A percentile compares a stretch with the other conserved stretches of the same genome.
These are phyloP conservation scores for Salvator merianae DNA, from an alignment of 2,113 vertebrate species.

Conservation along the genomic window DNA sequence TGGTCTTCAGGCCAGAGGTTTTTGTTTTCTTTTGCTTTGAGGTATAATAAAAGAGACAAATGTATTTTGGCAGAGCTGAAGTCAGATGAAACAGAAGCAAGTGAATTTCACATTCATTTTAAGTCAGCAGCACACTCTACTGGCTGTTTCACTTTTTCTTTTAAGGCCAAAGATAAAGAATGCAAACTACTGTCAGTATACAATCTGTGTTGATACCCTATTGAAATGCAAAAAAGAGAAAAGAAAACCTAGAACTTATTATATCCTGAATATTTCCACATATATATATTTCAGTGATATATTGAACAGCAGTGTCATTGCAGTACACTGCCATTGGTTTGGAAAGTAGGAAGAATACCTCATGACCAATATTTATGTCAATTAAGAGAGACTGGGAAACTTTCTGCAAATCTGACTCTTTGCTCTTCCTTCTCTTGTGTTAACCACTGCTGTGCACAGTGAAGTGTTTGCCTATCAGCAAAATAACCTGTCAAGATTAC, in stretches of 20 bases:
- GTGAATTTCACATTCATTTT: slow-evolving; percentile 28
- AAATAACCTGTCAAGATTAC: neutral
- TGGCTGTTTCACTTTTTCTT: slow-evolving; percentile 58
- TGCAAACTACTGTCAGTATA: neutral
- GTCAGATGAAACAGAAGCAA: slow-evolving; percentile 15
- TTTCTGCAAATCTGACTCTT: neutral
- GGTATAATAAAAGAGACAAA: slow-evolving; percentile 35
- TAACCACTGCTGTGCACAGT: neutral
- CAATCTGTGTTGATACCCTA: slow-evolving; percentile 9
- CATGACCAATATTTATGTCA: neutral
- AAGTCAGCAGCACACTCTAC: slow-evolving; percentile 74
- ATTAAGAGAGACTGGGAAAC: neutral
- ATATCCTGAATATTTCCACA: neutral
- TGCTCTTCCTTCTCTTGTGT: neutral
- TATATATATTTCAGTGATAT: neutral
- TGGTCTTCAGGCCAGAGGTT: neutral
- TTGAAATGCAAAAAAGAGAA: too few relatives aligned
- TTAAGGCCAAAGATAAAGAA: neutral
- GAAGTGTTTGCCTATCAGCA: neutral
- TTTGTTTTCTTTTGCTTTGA: slow-evolving; percentile 19
- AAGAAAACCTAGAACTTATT: neutral
- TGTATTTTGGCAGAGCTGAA: neutral
- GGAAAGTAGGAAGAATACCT: neutral
- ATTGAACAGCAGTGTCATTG: neutral
- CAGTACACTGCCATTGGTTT: neutral